Percentiles rank a stretch among this genome's conserved stretches.
phyloP scores from a whole-genome alignment of 2,888 invertebrate genomes.

The Ennomos quercinarius region DNA sequence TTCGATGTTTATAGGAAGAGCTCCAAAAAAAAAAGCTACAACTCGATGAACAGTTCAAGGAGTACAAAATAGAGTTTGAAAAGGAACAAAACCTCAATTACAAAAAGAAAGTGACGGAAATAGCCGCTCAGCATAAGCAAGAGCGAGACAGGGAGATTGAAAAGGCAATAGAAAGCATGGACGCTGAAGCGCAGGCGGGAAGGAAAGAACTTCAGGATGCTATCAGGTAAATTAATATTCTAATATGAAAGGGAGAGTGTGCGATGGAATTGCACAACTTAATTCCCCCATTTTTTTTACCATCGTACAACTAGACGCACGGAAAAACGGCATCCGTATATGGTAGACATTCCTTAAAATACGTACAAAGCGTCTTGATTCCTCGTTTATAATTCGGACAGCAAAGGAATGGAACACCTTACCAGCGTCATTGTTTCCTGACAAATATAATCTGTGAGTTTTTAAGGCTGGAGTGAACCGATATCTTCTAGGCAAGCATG shows the following conservation, averaged over 20 bases:
- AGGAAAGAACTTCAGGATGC: slow-evolving; percentile 87
- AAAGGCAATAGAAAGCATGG: slow-evolving; percentile 88
- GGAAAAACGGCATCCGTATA: too few species aligned
- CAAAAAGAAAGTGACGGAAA: slow-evolving; percentile 88
- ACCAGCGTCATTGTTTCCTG: too few species aligned
- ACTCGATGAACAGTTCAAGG: slow-evolving; percentile 86
- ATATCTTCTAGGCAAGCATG: too few species aligned
- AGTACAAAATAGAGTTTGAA: slow-evolving; percentile 87
- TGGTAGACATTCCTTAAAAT: too few species aligned
- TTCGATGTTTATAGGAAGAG: slow-evolving; percentile 55
- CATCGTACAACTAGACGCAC: too few species aligned
- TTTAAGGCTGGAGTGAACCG: too few species aligned
- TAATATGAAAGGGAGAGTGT: background rate
- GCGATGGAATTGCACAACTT: too few species aligned
- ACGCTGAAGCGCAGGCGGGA: slow-evolving; percentile 87
- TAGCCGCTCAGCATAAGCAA: slow-evolving; percentile 88
- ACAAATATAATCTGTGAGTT: too few species aligned
- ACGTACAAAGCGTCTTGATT: too few species aligned
- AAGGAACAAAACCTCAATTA: slow-evolving; percentile 86
- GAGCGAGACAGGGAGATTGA: slow-evolving; percentile 93
- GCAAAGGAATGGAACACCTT: too few species aligned
- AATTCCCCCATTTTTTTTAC: too few species aligned
- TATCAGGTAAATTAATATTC: slow-evolving; percentile 58
- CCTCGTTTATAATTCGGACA: too few species aligned
- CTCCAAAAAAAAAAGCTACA: slow-evolving; percentile 86